phyloP scores from a whole-genome alignment of 2,888 invertebrate species.

The Anoncus sp. region DNA sequence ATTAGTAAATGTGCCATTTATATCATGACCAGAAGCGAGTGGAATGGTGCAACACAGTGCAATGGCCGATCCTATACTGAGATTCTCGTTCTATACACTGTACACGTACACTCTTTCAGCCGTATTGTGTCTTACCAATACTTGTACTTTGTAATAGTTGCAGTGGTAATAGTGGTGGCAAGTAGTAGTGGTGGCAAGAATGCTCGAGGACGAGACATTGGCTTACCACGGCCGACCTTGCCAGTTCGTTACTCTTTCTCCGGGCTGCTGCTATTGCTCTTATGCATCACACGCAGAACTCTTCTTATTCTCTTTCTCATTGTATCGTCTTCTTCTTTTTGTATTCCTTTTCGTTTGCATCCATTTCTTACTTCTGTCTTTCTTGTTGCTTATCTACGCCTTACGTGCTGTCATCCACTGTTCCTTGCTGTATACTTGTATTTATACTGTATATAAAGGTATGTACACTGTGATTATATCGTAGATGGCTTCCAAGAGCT shows the following conservation, averaged over 20 bases:
- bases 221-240: slow-evolving; percentile 82
- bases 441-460: slow-evolving; percentile 11
- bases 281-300: slow-evolving; percentile 74
- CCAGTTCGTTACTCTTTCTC: slow-evolving; percentile 82
- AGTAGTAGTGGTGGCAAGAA: slow-evolving; percentile 52
- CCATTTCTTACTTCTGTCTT: slow-evolving; percentile 58
- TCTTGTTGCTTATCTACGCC: slow-evolving; percentile 56
- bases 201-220: slow-evolving; percentile 80
- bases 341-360: slow-evolving; percentile 42
- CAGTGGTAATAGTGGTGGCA: slow-evolving; percentile 55
- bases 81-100: slow-evolving; percentile 31
- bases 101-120: slow-evolving; percentile 26
- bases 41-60: slow-evolving; percentile 1
- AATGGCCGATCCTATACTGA: slow-evolving; percentile 32
- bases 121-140: slow-evolving; percentile 47
- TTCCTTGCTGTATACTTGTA: slow-evolving; percentile 41
- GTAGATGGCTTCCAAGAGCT: slow-evolving; percentile 29
- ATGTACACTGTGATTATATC: slow-evolving; percentile 31
- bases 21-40: not conserved
- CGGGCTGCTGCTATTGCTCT: slow-evolving; percentile 69
- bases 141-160: slow-evolving; percentile 49
- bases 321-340: slow-evolving; percentile 37
- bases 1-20: too few species aligned
- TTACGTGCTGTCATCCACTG: slow-evolving; percentile 57
- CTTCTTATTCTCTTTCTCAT: slow-evolving; percentile 62